Evolutionary conservation across 1,140 invertebrate species (phyloP), one percentile per base, ranked within the genome.

Genomic region (Atopsyche davidsoni): DNA sequence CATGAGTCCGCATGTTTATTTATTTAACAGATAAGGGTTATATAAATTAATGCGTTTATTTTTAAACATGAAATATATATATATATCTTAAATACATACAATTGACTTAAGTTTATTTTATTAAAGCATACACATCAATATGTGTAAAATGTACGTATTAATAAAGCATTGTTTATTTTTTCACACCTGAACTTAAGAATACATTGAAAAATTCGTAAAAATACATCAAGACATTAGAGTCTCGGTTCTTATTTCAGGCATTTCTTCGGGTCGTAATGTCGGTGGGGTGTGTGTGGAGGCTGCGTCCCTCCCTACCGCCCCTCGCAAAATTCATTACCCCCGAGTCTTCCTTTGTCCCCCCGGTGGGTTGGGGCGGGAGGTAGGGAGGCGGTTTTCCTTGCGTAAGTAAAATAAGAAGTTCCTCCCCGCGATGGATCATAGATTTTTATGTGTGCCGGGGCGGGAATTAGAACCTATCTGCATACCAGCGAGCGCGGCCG

Each of bases 371-470:
- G 17, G 3, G 11, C 4, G 32, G 32, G 32, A 16, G 32, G 32
- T 34, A 11, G 16, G 32, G 32, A 16, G 16, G 44, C 36, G 23
- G 43, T 41, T 44, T 49, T 52, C 49, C 43, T 48, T 53, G 55
- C 55, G 55, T 53, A 52, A 56, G 54, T 53, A 58, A 58, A 58
- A 58, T 58, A 54, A 53, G 56, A 58, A 54, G 56, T 58, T 54
- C 43, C 44, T 52, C 42, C 43, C 45, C 46, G 56, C 39, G 56
- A 58, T 58, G 56, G 56, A 58, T 58, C 56, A 58, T 58, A 58
- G 51, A 58, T 58, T 58, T 58, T 58, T 58, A 58, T 54, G 56
- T 45, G 42, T 54, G 56, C 54, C 46, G 47, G 52, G 48, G 40
- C 31, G 50, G 44, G 42, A 51, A 58, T 58, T 58, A 58, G 54